A percentile compares a stretch with the other conserved stretches of the same genome.
phyloP scores from a whole-genome alignment of 2,888 invertebrate genomes.

The Cylindroiulus punctatus region DNA sequence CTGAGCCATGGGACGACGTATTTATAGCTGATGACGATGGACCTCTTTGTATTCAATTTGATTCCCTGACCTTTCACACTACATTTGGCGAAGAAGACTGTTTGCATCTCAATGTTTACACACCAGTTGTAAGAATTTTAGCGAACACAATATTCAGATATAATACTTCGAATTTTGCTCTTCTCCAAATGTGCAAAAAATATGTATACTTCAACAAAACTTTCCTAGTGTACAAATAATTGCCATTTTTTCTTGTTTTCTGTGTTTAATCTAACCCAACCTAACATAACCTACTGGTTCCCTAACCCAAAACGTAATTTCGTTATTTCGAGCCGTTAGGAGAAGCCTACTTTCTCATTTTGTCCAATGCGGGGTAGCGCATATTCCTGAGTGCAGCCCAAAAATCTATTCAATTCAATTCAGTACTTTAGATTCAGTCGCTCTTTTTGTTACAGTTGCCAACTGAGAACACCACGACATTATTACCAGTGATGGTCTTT shows the following conservation, averaged over 20 bases:
- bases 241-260: too few relatives aligned
- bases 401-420: too few relatives aligned
- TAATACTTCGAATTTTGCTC: too few relatives aligned
- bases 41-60: slow-evolving; percentile 4
- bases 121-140: slow-evolving; percentile 27
- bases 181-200: too few relatives aligned
- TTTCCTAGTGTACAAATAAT: too few relatives aligned
- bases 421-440: not conserved
- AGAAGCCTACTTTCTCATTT: too few relatives aligned
- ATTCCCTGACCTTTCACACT: not conserved
- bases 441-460: not conserved
- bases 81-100: slow-evolving; percentile 49
- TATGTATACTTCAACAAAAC: too few relatives aligned
- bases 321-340: too few relatives aligned
- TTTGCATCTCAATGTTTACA: slow-evolving; percentile 49
- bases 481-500: slow-evolving; percentile 59
- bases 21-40: not conserved
- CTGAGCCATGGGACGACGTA: not conserved
- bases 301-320: too few relatives aligned
- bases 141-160: not conserved
- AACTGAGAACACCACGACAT: not conserved
- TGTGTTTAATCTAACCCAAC: too few relatives aligned
- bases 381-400: not conserved
- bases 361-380: too few relatives aligned
- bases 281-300: too few relatives aligned